Percentiles rank a stretch among this genome's conserved stretches.
These are phyloP conservation scores for Archips xylosteana DNA, from an alignment of 2,888 invertebrate species.

Conservation along the genomic window DNA sequence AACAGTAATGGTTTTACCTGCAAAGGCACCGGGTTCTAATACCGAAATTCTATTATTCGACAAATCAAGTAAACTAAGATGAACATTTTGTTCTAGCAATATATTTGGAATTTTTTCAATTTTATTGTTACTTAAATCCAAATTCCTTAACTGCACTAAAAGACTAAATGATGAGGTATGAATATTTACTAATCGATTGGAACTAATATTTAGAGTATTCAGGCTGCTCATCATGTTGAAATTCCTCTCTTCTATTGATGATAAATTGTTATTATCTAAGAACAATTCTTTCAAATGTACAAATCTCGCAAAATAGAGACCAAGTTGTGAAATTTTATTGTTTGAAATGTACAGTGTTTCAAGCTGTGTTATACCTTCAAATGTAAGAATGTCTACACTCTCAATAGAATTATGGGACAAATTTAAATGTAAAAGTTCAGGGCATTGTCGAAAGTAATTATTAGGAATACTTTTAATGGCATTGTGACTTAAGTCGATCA, in stretches of 20 bases:
- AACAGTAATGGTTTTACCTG: conserved; percentile 21
- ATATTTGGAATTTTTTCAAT: conserved; percentile 21
- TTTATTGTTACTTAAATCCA: conserved; percentile 29
- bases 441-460: conserved; percentile 18
- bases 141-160: conserved; percentile 12
- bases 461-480: conserved; percentile 19
- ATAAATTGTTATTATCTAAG: conserved; percentile 30
- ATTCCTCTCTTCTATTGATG: conserved; percentile 20
- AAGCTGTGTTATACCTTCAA: conserved; percentile 30
- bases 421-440: conserved; percentile 27
- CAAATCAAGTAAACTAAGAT: conserved; percentile 24
- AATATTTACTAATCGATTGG: conserved; percentile 18
- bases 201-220: conserved; percentile 27
- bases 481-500: conserved; percentile 39
- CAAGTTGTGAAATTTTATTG: conserved; percentile 33
- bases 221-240: conserved; percentile 26
- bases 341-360: conserved; percentile 32
- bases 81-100: conserved; percentile 7
- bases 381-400: conserved; percentile 9
- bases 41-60: conserved; percentile 20
- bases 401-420: conserved; percentile 35
- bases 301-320: conserved; percentile 32
- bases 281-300: conserved; percentile 25
- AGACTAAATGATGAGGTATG: not conserved
- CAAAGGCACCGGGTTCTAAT: conserved; percentile 34